These are phyloP conservation scores for Bathynomus jamesi DNA, from an alignment of 1,140 invertebrate species.

Conservation along the genomic window DNA sequence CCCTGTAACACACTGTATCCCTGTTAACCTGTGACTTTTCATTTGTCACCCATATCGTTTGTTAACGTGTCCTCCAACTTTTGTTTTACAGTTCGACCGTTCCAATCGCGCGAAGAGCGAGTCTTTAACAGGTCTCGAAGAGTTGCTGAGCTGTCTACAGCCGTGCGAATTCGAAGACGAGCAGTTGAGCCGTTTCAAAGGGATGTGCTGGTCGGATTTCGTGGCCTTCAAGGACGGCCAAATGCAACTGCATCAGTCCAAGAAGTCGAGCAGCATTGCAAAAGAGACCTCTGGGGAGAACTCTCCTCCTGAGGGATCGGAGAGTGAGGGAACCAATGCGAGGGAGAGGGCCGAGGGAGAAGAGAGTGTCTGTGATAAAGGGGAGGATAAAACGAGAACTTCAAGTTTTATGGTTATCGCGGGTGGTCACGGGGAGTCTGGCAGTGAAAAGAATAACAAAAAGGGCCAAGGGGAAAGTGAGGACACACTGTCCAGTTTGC, in stretches of 20 bases:
- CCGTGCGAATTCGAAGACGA: slow-evolving; percentile 54
- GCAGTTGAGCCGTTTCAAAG: slow-evolving; percentile 51
- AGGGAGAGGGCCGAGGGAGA: background rate
- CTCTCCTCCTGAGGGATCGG: slow-evolving; percentile 2
- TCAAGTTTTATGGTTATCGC: background rate
- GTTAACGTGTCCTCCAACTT: too few relatives aligned
- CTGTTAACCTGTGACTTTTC: too few relatives aligned
- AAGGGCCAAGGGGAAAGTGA: background rate
- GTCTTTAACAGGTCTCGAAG: slow-evolving; percentile 48
- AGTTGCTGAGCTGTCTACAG: slow-evolving; percentile 49
- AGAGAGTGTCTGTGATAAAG: background rate
- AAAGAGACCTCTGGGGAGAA: slow-evolving; percentile 3
- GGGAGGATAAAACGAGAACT: background rate
- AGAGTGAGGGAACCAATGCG: background rate
- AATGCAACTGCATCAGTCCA: background rate
- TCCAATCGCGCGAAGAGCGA: slow-evolving; percentile 49
- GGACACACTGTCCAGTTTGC: background rate
- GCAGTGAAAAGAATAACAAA: background rate
- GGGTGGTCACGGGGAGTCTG: background rate
- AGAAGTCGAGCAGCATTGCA: background rate
- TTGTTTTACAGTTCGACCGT: slow-evolving; percentile 55
- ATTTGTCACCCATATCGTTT: too few relatives aligned
- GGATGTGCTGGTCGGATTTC: slow-evolving; percentile 47
- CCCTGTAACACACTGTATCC: too few relatives aligned
- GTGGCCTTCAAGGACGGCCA: slow-evolving; percentile 39